These are phyloP conservation scores for Drosophila truncata DNA, from an alignment of 1,140 invertebrate genomes.

Conservation along the genomic window DNA sequence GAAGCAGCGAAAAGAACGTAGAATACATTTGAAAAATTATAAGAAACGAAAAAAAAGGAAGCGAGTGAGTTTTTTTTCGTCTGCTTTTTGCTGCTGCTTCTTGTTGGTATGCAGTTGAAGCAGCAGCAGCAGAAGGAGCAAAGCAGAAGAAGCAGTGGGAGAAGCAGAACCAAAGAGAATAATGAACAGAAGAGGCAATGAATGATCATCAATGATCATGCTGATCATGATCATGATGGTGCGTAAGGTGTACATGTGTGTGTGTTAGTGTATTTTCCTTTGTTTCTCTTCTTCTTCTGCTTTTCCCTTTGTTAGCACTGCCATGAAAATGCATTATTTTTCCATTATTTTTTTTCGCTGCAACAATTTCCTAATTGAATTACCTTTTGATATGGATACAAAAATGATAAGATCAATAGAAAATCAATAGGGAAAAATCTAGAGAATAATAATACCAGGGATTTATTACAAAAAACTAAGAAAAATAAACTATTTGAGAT, in stretches of 20 bases:
- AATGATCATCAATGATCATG: constrained; percentile 42
- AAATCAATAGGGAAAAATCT: not conserved
- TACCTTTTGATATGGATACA: constrained; percentile 47
- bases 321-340: constrained; percentile 69
- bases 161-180: constrained; percentile 13
- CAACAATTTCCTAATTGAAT: constrained; percentile 64
- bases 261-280: constrained; percentile 17
- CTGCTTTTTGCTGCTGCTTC: constrained; percentile 18
- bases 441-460: too few species aligned
- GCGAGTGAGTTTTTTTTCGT: constrained; percentile 45
- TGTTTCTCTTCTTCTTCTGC: constrained; percentile 1
- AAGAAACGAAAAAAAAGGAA: constrained; percentile 62
- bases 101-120: constrained; percentile 51
- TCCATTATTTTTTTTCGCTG: constrained; percentile 13
- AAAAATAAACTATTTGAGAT: too few species aligned
- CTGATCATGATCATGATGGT: constrained; percentile 37
- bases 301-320: constrained; percentile 50
- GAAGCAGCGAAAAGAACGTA: constrained; percentile 38
- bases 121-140: constrained; percentile 18
- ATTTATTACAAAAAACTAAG: too few species aligned
- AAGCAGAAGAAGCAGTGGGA: constrained; percentile 6
- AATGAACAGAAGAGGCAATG: constrained; percentile 3
- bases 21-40: constrained; percentile 61
- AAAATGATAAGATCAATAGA: constrained; percentile 20
- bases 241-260: constrained; percentile 34